Base-by-base conservation (phyloP, 2,888 invertebrate species). In the Elgonia sp. region DNA sequence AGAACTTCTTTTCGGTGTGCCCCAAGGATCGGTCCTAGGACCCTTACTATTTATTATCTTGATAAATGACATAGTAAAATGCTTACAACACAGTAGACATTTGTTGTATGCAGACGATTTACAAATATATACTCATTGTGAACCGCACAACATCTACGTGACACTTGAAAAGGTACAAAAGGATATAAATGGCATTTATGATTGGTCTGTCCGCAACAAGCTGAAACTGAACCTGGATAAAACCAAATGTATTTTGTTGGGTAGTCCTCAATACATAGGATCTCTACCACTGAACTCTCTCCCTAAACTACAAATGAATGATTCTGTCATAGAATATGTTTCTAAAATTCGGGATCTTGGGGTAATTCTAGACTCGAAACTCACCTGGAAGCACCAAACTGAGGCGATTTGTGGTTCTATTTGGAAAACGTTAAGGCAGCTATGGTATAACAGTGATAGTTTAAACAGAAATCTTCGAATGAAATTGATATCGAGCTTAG, bases 11-110 rank as follows among this genome's bases (percentile, higher is more conserved):
- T 8, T n/a, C 7, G 53, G 53, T 53, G 53, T 53, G 1, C 53
- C 53, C 7, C 53, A 53, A n/a, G 53, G 53, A 53, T 53, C 53
- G 53, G 53, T 53, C n/a, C n/a, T 53, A n/a, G 53, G 53, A n/a
- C 53, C 53, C n/a, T 53, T 53, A 53, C n/a, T 53, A 7, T 53
- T 53, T n/a, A n/a, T n/a, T 53, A n/a, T 53, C 1, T 16, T n/a
- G 16, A 53, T 53, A 16, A 53, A 53, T 53, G 53, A 53, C n/a
- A 53, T 53, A 7, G 14, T 7, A 8, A n/a, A n/a, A n/a, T 14
- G 14, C 14, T n/a, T 53, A n/a, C 1, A 53, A n/a, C n/a, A 53
- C 8, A 3, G 16, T 7, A n/a, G n/a, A n/a, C 53, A 53, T n/a
- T n/a, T 53, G 8, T n/a, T 53, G 16, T 53, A 53, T 53, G 53